Evolutionary conservation across 2,888 invertebrate species (phyloP).

Genomic region (Schizaphis graminum): DNA sequence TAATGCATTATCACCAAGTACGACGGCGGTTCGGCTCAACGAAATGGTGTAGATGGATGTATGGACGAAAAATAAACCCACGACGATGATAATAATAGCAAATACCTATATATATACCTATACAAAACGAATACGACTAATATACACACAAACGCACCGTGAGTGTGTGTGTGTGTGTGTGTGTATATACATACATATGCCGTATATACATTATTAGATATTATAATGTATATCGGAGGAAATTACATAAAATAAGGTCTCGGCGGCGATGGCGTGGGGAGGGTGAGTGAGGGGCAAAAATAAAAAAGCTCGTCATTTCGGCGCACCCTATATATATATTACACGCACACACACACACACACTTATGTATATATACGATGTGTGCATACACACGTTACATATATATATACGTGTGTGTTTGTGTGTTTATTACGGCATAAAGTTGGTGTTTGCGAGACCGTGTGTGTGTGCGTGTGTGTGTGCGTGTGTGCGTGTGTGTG

Average conservation of each 20-base stretch:
- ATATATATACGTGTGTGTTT: neutral
- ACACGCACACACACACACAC: neutral
- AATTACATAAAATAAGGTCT: neutral
- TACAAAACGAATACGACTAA: slow-evolving; percentile 25
- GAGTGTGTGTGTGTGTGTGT: too few species aligned
- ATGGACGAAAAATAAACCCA: neutral
- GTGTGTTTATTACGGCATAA: slow-evolving; percentile 51
- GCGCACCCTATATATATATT: slow-evolving; percentile 41
- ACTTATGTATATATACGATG: neutral
- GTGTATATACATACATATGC: neutral
- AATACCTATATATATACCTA: neutral
- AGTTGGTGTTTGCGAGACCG: slow-evolving; percentile 40
- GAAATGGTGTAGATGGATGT: neutral
- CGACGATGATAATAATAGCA: slow-evolving; percentile 10
- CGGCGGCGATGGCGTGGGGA: neutral
- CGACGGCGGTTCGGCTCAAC: neutral
- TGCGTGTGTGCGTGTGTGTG: neutral
- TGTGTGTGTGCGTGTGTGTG: neutral
- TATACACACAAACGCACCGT: neutral
- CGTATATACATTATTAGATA: neutral
- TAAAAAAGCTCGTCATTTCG: slow-evolving; percentile 41
- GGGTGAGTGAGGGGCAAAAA: neutral
- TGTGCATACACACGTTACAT: neutral
- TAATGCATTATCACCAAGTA: too few species aligned
- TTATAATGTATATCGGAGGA: neutral